Evolutionary conservation across 2,888 invertebrate species (phyloP), one percentile per base, ranked within the genome.

Genomic region (Leucania comma): DNA sequence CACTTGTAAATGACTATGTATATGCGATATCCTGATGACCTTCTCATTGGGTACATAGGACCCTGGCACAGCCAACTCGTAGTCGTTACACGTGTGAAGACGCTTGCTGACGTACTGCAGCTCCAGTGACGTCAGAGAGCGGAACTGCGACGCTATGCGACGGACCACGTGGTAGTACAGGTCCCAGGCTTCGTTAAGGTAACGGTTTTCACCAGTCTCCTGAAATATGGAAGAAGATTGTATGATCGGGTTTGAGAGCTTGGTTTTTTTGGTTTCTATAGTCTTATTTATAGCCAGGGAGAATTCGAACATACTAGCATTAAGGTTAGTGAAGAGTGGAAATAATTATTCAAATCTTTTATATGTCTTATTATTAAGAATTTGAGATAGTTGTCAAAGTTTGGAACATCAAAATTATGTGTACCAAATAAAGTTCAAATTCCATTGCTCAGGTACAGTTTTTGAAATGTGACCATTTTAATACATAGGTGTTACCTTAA

Each of bases 151-250:
- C 98, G 97, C 98, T 88, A 99, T 99, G 75, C 99, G 97, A 64
- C 99, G 97, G 92, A 99, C 99, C 46, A 99, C 99, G 90, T 99
- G 98, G 94, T 99, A 99, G 94, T 99, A 99, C 26, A 99, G 96
- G 90, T 99, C 99, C 99, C 99, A 99, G 2, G 99, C 99, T 92
- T 99, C 99, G 91, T 99, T 99, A 70, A 99, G 94, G 89, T 99
- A 99, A 75, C 99, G 97, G 42, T 98, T 97, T 87, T 98, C 98
- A 24, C 97, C 97, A 0, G 98, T 98, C 32, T 97, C 97, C 96
- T 98, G 75, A 12, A 51, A 12, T 29, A 59, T 22, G 26, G 93
- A 86, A 95, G 24, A 46, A 42, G 54, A 57, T 57, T 62, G 50
- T 54, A 14, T 9, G 9, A 29, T 54, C 26, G 20, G 26, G 14